phyloP scores from a whole-genome alignment of 2,113 vertebrate species.

The Poeciliopsis turrubarensis region DNA sequence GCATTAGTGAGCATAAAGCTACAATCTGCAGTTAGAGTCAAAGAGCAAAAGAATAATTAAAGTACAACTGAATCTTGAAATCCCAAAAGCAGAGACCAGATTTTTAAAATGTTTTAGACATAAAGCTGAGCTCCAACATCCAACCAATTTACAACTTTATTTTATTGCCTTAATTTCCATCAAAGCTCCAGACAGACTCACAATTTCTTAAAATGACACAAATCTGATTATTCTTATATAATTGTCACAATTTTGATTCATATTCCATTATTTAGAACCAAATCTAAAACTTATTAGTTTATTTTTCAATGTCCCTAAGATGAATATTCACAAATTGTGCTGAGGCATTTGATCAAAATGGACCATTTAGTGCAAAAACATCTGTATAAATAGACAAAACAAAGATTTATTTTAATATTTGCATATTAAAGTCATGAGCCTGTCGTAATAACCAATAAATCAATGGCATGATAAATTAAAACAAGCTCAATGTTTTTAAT shows the following conservation, averaged over 20 bases:
- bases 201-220: not conserved
- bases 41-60: not conserved
- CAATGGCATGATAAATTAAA: too few relatives aligned
- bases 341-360: not conserved
- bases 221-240: not conserved
- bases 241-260: not conserved
- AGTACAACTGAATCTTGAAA: not conserved
- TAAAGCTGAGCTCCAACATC: not conserved
- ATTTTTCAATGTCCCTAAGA: too few relatives aligned
- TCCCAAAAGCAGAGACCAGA: not conserved
- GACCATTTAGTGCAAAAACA: not conserved
- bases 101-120: too few relatives aligned
- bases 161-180: not conserved
- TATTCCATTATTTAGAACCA: not conserved
- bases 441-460: too few relatives aligned
- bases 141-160: not conserved
- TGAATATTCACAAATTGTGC: too few relatives aligned
- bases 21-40: not conserved
- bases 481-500: too few relatives aligned
- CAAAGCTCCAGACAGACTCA: not conserved
- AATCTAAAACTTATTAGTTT: not conserved
- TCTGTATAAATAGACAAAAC: not conserved
- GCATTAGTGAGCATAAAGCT: conserved; percentile 34
- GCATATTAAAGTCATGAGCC: too few relatives aligned
- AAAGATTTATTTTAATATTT: too few relatives aligned